Percentiles rank a stretch among this genome's conserved stretches.
These are phyloP conservation scores for Drosophila yooni DNA, from an alignment of 2,888 invertebrate genomes.

Conservation along the genomic window DNA sequence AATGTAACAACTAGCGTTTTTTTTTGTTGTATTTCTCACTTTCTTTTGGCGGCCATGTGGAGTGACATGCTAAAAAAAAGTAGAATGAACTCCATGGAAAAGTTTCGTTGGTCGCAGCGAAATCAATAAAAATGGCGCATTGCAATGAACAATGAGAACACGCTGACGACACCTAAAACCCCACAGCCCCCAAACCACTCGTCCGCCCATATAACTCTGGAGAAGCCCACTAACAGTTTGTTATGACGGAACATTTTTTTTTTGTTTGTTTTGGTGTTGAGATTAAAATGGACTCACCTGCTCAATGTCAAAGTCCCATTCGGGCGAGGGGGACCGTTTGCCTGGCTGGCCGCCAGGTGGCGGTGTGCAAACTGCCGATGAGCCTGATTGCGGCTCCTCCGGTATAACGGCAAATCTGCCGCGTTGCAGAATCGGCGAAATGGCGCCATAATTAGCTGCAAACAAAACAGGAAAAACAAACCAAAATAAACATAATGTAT, in stretches of 20 bases:
- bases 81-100: conserved; percentile 40
- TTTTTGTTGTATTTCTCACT: neutral
- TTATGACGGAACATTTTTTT: conserved; percentile 42
- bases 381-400: conserved; percentile 85
- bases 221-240: conserved; percentile 4
- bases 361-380: conserved; percentile 82
- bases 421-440: conserved; percentile 84
- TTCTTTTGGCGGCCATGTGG: conserved; percentile 2
- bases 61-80: conserved; percentile 13
- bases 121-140: conserved; percentile 77
- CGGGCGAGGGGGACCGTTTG: conserved; percentile 84
- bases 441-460: conserved; percentile 85
- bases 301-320: conserved; percentile 85
- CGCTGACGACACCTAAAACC: conserved; percentile 48
- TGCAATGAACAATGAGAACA: conserved; percentile 47
- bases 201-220: neutral
- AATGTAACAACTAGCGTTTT: neutral
- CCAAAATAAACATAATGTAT: neutral
- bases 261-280: neutral
- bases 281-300: conserved; percentile 73
- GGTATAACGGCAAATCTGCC: conserved; percentile 85
- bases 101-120: conserved; percentile 28
- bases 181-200: neutral
- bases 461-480: conserved; percentile 11
- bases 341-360: conserved; percentile 62